These are phyloP conservation scores for Quiscalus mexicanus DNA, from an alignment of 2,113 vertebrate species.

Conservation along the genomic window DNA sequence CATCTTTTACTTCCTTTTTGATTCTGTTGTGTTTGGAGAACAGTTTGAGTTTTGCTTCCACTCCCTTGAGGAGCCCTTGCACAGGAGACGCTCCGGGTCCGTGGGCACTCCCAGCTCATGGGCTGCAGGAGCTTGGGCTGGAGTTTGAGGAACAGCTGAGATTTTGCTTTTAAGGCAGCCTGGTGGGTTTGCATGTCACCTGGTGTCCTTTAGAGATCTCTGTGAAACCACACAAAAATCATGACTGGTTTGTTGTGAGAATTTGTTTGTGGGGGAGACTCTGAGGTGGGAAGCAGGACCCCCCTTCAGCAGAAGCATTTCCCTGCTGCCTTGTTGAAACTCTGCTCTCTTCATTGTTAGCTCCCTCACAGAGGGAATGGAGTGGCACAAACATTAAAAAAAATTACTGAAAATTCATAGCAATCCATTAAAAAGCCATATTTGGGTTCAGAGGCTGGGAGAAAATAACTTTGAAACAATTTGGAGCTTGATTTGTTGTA, in stretches of 20 bases:
- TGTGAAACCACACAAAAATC: rapidly evolving
- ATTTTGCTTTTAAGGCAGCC: background rate
- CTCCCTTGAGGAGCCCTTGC: background rate
- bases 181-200: background rate
- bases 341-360: rapidly evolving
- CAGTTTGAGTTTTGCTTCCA: background rate
- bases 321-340: background rate
- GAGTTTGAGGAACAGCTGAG: background rate
- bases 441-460: background rate
- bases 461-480: background rate
- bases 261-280: background rate
- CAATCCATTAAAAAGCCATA: background rate
- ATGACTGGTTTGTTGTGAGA: background rate
- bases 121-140: background rate
- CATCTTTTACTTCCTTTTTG: background rate
- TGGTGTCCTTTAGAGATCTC: background rate
- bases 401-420: background rate
- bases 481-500: background rate
- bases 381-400: background rate
- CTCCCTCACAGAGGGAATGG: rapidly evolving
- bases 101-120: background rate
- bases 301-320: background rate
- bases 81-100: rapidly evolving
- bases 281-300: background rate
- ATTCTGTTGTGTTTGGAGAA: background rate